Conservation (phyloP, 2,113 vertebrate genomes). For the Neodontobutis hainanensis region DNA sequence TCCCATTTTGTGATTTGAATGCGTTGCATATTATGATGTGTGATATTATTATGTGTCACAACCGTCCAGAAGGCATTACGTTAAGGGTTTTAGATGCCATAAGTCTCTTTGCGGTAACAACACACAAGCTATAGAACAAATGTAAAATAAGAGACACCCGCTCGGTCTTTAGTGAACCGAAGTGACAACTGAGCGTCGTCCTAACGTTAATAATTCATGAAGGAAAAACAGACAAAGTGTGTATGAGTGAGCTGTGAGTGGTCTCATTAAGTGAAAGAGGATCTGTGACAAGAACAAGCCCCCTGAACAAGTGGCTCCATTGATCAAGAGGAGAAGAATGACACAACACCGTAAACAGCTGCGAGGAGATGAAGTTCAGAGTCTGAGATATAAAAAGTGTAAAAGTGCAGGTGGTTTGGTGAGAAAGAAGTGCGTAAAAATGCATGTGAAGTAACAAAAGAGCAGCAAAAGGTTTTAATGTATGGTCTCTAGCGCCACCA, state of each 20-base stretch:
- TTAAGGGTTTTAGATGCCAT: too few species aligned
- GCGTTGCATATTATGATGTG: too few species aligned
- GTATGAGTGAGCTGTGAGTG: constrained; percentile 73
- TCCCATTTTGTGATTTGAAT: too few species aligned
- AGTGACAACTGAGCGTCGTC: constrained; percentile 71
- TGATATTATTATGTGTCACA: too few species aligned
- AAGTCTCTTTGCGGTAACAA: too few species aligned
- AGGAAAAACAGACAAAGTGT: constrained; percentile 78
- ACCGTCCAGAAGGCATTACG: too few species aligned
- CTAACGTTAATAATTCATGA: constrained; percentile 80
- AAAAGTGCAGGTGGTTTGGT: constrained; percentile 12
- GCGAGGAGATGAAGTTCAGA: constrained; percentile 10
- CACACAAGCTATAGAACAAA: neutral
- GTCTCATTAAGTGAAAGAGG: constrained; percentile 75
- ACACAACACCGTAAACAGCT: neutral
- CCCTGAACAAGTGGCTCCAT: constrained; percentile 48
- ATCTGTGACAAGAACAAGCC: constrained; percentile 60
- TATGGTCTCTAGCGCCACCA: constrained; percentile 79
- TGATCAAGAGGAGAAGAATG: constrained; percentile 42
- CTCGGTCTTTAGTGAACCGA: constrained; percentile 55
- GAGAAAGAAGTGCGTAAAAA: neutral
- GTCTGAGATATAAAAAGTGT: neutral
- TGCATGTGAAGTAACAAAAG: neutral
- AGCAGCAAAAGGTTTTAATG: neutral
- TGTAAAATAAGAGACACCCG: constrained; percentile 59